Evolutionary conservation across 2,113 vertebrate species (phyloP).

Genomic region (Natator depressus): DNA sequence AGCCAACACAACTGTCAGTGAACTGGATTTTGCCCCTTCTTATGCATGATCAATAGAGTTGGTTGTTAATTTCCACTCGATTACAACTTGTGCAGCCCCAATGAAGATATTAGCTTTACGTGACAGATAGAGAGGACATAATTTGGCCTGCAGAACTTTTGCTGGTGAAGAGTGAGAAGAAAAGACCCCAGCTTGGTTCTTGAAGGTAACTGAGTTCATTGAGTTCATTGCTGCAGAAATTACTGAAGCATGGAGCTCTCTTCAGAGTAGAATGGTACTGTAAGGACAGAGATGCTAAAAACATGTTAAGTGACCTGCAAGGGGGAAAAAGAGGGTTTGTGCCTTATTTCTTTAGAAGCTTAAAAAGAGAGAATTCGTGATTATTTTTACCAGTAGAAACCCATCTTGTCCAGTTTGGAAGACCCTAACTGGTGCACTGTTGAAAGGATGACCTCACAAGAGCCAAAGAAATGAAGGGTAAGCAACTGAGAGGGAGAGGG

Average conservation of each 20-base stretch:
- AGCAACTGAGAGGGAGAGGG: background rate
- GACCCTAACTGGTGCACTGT: fast-evolving
- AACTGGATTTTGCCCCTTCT: background rate
- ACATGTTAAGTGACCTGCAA: background rate
- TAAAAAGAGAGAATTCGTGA: background rate
- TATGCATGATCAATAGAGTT: background rate
- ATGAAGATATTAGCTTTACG: background rate
- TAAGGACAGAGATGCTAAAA: no score
- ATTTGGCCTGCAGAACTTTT: background rate
- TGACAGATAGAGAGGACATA: background rate
- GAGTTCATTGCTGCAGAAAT: background rate
- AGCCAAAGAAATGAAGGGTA: background rate
- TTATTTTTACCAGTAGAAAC: fast-evolving
- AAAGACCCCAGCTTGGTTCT: fast-evolving
- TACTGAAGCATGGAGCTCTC: background rate
- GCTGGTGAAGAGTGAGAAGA: background rate
- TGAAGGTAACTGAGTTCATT: background rate
- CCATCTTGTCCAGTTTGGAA: background rate
- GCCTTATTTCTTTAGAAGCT: background rate
- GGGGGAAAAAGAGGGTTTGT: background rate
- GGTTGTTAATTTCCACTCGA: background rate
- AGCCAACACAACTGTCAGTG: background rate
- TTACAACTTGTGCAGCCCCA: background rate
- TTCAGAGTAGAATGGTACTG: background rate
- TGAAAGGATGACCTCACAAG: background rate